Evolutionary conservation across 2,797 vertebrate genomes (phyloP), one percentile per base, ranked within the genome.

Genomic region (Psittacula echo): DNA sequence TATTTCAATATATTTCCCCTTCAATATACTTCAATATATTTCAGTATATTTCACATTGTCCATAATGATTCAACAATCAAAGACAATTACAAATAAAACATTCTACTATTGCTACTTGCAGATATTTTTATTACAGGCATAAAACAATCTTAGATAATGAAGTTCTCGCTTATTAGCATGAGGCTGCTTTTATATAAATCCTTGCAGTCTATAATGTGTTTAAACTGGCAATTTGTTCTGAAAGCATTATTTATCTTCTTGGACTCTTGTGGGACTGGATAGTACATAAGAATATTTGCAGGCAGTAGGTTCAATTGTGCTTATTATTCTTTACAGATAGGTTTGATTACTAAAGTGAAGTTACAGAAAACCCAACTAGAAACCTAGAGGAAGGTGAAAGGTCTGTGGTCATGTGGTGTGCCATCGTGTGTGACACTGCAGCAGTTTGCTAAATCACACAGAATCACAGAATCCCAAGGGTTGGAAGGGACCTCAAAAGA

Each of bases 71-170:
- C 45, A 81, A 12, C 54, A 84, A 66, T 84, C 87, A 90, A 94
- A 94, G 41, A 4, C 5, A 26, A 73, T 87, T 91, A 61, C 51
- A 89, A 85, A 54, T 70, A 73, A 74, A 86, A 26, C n/a, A 47
- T 66, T 73, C 29, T 47, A 11, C 47, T 76, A 20, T 84, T 78
- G 64, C 41, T 92, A 11, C 61, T 83, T 1, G 0, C 39, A 74
- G 72, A 42, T 48, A 53, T 27, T 95, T 92, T 68, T 77, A 93
- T 78, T 88, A 48, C 30, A 53, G 56, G 30, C 50, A 65, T 72
- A 77, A 90, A 93, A 37, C 87, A 78, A 60, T 84, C 51, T 68
- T 71, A 71, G 53, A 39, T 87, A 82, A 88, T 87, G 60, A 73
- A 48, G 34, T 89, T 95, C 61, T 92, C 0, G 0, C 60, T 91